Evolutionary conservation across 2,113 vertebrate species (phyloP).

Genomic region (Puma concolor): DNA sequence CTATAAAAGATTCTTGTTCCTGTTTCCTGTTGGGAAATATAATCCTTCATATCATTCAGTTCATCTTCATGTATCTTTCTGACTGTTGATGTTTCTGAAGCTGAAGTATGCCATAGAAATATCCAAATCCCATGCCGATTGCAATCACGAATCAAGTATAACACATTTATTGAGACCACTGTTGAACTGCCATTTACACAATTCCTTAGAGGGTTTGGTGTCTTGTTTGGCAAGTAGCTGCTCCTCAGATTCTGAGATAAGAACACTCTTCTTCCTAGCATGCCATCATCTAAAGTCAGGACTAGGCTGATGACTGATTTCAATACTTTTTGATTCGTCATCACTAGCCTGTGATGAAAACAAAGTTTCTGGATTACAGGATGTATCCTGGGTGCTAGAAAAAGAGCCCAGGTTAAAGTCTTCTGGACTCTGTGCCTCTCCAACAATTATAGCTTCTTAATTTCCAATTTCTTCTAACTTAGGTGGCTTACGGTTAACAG

Average conservation of each 20-base stretch:
- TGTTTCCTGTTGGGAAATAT: slow-evolving; percentile 84
- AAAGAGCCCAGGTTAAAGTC: slow-evolving; percentile 93
- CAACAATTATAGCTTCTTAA: slow-evolving; percentile 80
- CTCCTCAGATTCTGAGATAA: slow-evolving; percentile 81
- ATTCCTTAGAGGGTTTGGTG: background rate
- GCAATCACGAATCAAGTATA: slow-evolving; percentile 92
- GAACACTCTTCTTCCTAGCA: slow-evolving; percentile 85
- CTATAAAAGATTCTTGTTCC: slow-evolving; percentile 80
- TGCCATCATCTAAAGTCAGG: slow-evolving; percentile 88
- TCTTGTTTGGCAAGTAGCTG: background rate
- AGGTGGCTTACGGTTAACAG: slow-evolving; percentile 91
- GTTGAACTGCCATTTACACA: slow-evolving; percentile 74
- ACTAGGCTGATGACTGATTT: slow-evolving; percentile 76
- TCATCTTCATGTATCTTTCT: slow-evolving; percentile 85
- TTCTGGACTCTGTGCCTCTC: slow-evolving; percentile 77
- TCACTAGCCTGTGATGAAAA: slow-evolving; percentile 79
- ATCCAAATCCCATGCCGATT: slow-evolving; percentile 94
- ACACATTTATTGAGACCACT: slow-evolving; percentile 91
- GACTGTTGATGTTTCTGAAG: slow-evolving; percentile 89
- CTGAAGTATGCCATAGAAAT: slow-evolving; percentile 93
- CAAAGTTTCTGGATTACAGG: slow-evolving; percentile 90
- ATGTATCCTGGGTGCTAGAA: slow-evolving; percentile 96
- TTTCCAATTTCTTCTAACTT: slow-evolving; percentile 86
- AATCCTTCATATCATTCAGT: slow-evolving; percentile 84
- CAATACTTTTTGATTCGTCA: slow-evolving; percentile 90